These are phyloP conservation scores for Colossoma macropomum DNA, from an alignment of 2,113 vertebrate genomes.

Conservation along the genomic window DNA sequence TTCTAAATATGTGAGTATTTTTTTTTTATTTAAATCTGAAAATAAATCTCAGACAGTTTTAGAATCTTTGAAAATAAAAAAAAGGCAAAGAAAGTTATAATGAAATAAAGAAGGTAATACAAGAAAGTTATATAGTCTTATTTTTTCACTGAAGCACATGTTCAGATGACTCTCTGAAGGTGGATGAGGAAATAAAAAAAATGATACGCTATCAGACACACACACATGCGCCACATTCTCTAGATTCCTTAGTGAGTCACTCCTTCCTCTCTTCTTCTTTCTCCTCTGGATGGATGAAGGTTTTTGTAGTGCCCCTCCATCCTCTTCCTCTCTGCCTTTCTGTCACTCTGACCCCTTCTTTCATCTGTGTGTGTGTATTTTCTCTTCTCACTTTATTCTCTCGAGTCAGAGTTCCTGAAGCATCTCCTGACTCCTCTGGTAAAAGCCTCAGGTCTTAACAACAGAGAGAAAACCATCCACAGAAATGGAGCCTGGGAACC, in stretches of 20 bases:
- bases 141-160: too few relatives aligned
- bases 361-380: neutral
- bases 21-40: too few relatives aligned
- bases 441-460: neutral
- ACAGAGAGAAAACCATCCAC: neutral
- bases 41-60: too few relatives aligned
- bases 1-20: too few relatives aligned
- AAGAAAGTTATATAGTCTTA: too few relatives aligned
- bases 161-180: too few relatives aligned
- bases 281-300: neutral
- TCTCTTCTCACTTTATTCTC: neutral
- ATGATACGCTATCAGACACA: too few relatives aligned
- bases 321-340: neutral
- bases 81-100: too few relatives aligned
- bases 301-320: neutral
- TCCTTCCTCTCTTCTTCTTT: neutral
- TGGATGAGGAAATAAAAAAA: too few relatives aligned
- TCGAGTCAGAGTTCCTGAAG: neutral
- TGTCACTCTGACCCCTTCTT: neutral
- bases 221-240: neutral
- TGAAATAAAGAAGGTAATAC: too few relatives aligned
- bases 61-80: too few relatives aligned
- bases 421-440: neutral
- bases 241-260: neutral
- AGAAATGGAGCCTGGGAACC: too few relatives aligned